phyloP scores from a whole-genome alignment of 2,113 vertebrate species.

The Megalops atlanticus region DNA sequence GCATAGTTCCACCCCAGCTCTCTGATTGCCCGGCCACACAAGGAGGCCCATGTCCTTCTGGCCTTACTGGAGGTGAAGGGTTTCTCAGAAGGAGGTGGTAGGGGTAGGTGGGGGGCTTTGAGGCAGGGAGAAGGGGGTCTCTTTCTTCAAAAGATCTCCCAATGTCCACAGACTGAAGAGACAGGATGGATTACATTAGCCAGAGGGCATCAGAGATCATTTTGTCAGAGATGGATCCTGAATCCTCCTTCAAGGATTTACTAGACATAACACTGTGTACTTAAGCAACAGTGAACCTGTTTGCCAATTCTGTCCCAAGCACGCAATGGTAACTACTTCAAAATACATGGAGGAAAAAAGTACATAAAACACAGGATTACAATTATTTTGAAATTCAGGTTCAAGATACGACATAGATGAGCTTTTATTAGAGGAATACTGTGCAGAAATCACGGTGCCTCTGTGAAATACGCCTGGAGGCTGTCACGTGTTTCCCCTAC shows the following conservation, averaged over 20 bases:
- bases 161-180: background rate
- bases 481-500: background rate
- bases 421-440: background rate
- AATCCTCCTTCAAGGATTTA: background rate
- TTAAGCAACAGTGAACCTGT: background rate
- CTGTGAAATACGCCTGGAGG: background rate
- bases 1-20: conserved; percentile 59
- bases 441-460: background rate
- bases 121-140: too few species aligned
- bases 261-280: background rate
- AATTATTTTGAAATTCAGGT: background rate
- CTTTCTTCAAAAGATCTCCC: background rate
- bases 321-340: background rate
- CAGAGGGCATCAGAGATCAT: background rate
- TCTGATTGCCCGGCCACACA: conserved; percentile 63
- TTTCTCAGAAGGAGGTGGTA: too few species aligned
- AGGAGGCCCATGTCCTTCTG: background rate
- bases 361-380: background rate
- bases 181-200: background rate
- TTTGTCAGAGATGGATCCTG: background rate
- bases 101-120: background rate
- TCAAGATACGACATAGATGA: too few species aligned
- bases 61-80: background rate
- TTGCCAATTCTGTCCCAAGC: background rate
- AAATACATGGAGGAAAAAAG: background rate